Evolutionary conservation across 92 coral and sea anemone species (phyloP).

Genomic region (Paramuricea clavata): DNA sequence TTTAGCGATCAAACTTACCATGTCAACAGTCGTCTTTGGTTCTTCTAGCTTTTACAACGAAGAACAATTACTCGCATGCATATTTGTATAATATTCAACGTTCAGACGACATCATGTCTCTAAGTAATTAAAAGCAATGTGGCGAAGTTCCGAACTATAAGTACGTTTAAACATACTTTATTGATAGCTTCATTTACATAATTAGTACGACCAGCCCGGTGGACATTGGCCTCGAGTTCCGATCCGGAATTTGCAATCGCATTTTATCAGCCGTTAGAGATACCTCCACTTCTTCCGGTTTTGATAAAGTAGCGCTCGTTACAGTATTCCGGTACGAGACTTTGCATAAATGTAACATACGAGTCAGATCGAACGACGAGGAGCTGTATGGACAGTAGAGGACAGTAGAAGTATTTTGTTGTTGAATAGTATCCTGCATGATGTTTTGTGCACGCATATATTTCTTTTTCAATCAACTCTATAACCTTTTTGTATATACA

Average conservation of each 20-base stretch:
- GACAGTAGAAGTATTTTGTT: no score
- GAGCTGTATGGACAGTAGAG: no score
- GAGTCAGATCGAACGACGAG: no score
- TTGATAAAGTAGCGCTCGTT: no score
- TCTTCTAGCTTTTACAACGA: neutral
- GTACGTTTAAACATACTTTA: slow-evolving; percentile 13
- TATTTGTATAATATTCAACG: neutral
- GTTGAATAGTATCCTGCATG: no score
- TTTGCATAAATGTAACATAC: neutral
- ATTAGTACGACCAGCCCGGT: slow-evolving; percentile 13
- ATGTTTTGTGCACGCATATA: no score
- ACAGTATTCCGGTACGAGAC: neutral
- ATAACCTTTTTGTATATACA: no score
- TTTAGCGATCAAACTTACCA: neutral
- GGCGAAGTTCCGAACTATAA: slow-evolving; percentile 13
- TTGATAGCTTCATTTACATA: slow-evolving; percentile 30
- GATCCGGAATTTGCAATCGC: neutral
- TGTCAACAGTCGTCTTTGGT: neutral
- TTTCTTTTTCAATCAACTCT: no score
- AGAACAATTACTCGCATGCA: neutral
- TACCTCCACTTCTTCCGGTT: neutral
- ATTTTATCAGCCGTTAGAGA: neutral
- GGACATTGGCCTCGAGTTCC: neutral
- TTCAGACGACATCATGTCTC: slow-evolving; percentile 8
- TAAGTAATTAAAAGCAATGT: slow-evolving; percentile 15